Evolutionary conservation across 2,888 invertebrate species (phyloP), one percentile per base, ranked within the genome.

Genomic region (Metacarcinus magister): DNA sequence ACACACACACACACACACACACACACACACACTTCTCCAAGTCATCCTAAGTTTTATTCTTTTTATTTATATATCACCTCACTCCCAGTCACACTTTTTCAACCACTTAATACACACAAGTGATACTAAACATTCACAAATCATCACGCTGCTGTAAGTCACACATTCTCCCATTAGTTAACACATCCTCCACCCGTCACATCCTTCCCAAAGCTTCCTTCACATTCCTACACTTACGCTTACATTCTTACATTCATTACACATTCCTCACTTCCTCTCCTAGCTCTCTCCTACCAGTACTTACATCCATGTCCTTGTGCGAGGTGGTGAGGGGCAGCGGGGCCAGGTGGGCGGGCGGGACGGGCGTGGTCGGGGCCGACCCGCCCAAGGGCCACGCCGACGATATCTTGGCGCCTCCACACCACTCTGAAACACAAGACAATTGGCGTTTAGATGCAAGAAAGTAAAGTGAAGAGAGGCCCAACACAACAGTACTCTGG

Each of bases 331-430:
- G 96, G 95, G 96, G 96, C 44, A 94, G 96, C 39, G 95, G 95
- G 46, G 60, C 92, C 44, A 94, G 96, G 48, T 93, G 95, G 90
- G 46, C 92, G 46, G 89, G 92, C 94, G 94, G 96, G 90, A 94
- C 94, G 89, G 89, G 95, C 92, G 96, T 95, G 95, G 96, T 87
- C 90, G 95, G 95, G 93, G 94, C 95, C 94, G 96, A 95, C 95
- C 96, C 96, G 89, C 96, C 96, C 96, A 96, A 96, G 43, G 96
- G 91, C 96, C 96, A 96, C 94, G 95, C 96, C 93, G 96, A 96
- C 94, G 96, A 96, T 95, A 96, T 96, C 75, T 95, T 96, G 96
- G 89, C 93, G 95, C 92, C 94, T 93, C 93, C 95, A 75, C 93
- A 89, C 67, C 93, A 95, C 94, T 92, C 16, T 43, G 43, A 19